Conservation (phyloP, 2,797 vertebrate species). For the Sebastes aleutianus region DNA sequence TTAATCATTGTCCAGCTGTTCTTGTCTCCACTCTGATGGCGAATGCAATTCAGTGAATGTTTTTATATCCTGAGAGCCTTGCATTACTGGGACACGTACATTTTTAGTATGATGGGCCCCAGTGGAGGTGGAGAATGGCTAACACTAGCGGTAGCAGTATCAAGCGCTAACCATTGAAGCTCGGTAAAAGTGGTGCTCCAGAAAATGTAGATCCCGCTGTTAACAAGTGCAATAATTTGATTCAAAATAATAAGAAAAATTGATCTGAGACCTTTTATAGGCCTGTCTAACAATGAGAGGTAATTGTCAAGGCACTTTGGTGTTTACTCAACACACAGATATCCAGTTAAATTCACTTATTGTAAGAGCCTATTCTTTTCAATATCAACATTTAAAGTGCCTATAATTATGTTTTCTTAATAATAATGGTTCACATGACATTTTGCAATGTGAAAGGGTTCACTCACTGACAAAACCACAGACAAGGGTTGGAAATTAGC, state of each 20-base stretch:
- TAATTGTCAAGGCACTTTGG: neutral
- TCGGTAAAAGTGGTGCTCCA: neutral
- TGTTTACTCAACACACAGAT: constrained; percentile 1
- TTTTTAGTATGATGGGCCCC: constrained; percentile 36
- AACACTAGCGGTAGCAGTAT: neutral
- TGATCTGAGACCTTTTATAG: neutral
- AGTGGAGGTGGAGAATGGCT: constrained; percentile 24
- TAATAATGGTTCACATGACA: neutral
- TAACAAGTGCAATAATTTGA: neutral
- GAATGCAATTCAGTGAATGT: constrained; percentile 35
- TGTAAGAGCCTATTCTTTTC: neutral
- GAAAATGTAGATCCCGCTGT: constrained; percentile 25
- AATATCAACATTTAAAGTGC: neutral
- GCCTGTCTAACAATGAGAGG: neutral
- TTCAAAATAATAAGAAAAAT: constrained; percentile 4
- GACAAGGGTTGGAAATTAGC: neutral
- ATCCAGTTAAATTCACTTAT: constrained; percentile 5
- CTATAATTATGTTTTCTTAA: neutral
- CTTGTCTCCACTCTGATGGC: constrained; percentile 39
- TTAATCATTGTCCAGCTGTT: constrained; percentile 64
- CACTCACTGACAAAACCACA: neutral
- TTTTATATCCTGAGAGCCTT: constrained; percentile 52
- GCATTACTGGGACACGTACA: constrained; percentile 37
- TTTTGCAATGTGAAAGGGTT: neutral
- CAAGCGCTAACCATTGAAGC: constrained; percentile 1